These are phyloP conservation scores for Hedya salicella DNA, from an alignment of 2,888 invertebrate species.

Conservation along the genomic window DNA sequence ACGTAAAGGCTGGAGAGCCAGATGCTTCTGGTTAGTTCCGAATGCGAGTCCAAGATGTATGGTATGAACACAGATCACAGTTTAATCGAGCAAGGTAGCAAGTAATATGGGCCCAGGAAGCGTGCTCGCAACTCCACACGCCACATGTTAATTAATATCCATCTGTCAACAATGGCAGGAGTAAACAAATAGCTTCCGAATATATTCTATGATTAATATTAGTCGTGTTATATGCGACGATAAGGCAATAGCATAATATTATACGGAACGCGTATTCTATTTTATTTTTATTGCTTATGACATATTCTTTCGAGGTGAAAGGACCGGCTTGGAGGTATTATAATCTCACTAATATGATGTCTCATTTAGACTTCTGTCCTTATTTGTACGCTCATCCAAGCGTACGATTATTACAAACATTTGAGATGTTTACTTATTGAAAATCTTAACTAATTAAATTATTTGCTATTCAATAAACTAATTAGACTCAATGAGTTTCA, in stretches of 20 bases:
- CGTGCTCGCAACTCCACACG: not conserved
- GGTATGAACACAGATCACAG: not conserved
- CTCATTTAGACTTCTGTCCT: constrained; percentile 22
- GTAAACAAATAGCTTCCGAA: constrained; percentile 19
- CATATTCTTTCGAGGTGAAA: constrained; percentile 34
- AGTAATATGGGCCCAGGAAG: not conserved
- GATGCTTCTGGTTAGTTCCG: not conserved
- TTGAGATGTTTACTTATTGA: constrained; percentile 29
- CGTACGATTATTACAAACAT: constrained; percentile 26
- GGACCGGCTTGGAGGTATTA: constrained; percentile 38
- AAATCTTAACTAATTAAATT: constrained; percentile 34
- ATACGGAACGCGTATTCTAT: constrained; percentile 34
- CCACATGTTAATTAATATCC: not conserved
- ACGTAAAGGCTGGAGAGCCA: not conserved
- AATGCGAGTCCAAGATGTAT: no score
- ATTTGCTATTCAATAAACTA: constrained; percentile 31
- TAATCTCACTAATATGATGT: constrained; percentile 39
- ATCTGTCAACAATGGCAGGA: constrained; percentile 29
- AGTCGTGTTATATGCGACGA: constrained; percentile 40
- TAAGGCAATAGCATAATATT: constrained; percentile 41
- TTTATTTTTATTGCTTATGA: constrained; percentile 41
- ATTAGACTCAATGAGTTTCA: constrained; percentile 21
- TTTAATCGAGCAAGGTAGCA: not conserved
- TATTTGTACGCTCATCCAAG: constrained; percentile 21
- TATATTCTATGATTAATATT: constrained; percentile 40